These are phyloP conservation scores for Apodemia duryi DNA, from an alignment of 2,888 invertebrate species.

Conservation along the genomic window DNA sequence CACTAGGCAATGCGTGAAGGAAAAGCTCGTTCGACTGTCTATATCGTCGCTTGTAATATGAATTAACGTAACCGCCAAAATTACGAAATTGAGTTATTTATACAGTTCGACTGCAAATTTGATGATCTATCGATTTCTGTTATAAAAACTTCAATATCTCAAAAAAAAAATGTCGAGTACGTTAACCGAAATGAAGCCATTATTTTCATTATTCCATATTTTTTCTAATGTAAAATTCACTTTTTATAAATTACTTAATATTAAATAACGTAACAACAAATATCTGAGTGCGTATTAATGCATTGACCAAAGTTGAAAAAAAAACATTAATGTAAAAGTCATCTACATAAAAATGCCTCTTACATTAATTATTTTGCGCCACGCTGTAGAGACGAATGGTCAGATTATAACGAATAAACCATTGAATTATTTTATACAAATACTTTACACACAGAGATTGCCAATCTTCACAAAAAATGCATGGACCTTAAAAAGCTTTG, in stretches of 20 bases:
- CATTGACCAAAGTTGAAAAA: not conserved
- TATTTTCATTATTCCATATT: too few species aligned
- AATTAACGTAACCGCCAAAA: too few species aligned
- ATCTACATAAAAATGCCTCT: not conserved
- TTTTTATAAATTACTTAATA: not conserved
- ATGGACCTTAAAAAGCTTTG: constrained; percentile 4
- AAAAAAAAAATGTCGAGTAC: not conserved
- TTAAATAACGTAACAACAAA: not conserved
- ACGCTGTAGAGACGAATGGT: not conserved
- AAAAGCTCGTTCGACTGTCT: too few species aligned
- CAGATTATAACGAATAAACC: not conserved
- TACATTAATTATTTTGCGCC: not conserved
- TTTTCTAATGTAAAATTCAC: too few species aligned
- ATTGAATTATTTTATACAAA: not conserved
- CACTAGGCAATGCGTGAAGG: too few species aligned
- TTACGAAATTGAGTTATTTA: not conserved
- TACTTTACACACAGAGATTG: not conserved
- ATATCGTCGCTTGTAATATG: too few species aligned
- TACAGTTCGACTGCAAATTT: not conserved
- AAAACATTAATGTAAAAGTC: not conserved
- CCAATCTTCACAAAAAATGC: not conserved
- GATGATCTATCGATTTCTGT: not conserved
- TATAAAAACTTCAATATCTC: not conserved
- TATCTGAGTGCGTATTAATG: not conserved
- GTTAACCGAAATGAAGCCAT: not conserved